These are phyloP conservation scores for Nemurella pictetii DNA, from an alignment of 2,888 invertebrate species.

Conservation along the genomic window DNA sequence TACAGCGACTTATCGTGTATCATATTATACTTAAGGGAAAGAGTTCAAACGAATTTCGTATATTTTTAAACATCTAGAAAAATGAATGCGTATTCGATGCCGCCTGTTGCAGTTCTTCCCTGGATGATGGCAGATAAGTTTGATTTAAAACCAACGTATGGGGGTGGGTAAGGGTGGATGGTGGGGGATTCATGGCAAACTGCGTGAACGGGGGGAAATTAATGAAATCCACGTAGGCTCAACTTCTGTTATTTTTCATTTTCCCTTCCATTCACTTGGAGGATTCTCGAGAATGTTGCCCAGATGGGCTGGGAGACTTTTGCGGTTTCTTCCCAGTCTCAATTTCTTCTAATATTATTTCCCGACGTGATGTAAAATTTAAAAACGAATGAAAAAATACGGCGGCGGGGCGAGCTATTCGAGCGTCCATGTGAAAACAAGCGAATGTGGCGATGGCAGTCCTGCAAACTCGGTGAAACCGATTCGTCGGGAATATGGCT, in stretches of 20 bases:
- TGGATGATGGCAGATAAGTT: background rate
- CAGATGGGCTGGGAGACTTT: slow-evolving; percentile 3
- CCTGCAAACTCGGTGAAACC: background rate
- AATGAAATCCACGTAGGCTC: slow-evolving; percentile 15
- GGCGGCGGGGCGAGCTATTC: background rate
- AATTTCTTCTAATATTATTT: background rate
- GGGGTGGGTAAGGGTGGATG: too few species aligned
- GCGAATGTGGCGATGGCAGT: background rate
- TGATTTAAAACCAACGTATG: background rate
- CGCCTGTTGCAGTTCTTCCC: background rate
- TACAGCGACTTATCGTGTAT: background rate
- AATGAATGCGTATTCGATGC: background rate
- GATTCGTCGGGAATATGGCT: slow-evolving; percentile 29
- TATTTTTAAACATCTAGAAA: background rate
- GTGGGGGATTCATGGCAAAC: background rate
- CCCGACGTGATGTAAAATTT: slow-evolving; percentile 24
- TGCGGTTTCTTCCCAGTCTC: slow-evolving; percentile 18
- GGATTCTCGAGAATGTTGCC: slow-evolving; percentile 3
- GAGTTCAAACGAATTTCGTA: background rate
- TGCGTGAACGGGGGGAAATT: background rate
- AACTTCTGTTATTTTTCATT: background rate
- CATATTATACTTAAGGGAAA: background rate
- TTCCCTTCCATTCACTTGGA: slow-evolving; percentile 3
- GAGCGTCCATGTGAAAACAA: slow-evolving; percentile 14
- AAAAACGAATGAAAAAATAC: slow-evolving; percentile 20